Evolutionary conservation across 2,888 invertebrate genomes (phyloP), one percentile per base, ranked within the genome.

Genomic region (Bibio marci): DNA sequence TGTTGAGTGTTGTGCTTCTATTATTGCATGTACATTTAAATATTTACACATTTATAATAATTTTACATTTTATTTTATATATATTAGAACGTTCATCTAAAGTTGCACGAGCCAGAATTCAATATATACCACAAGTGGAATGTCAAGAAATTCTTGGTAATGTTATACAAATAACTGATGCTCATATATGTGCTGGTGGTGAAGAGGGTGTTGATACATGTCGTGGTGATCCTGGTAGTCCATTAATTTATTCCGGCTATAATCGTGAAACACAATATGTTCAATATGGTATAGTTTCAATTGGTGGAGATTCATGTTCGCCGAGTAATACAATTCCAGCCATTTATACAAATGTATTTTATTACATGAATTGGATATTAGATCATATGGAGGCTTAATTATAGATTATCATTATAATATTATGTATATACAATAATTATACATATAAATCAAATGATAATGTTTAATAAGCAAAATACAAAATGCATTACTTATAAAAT

Each of bases 131-230:
- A 2, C 50, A 51, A 22, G 49, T 55, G 12, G 43, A 53, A 14
- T 66, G 65, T 47, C 48, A 47, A 10, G 30, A 44, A 35, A 44
- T 44, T 12, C 65, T 60, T 46, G 45, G 46, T 4, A 11, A 30
- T 4, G 31, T 27, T n/a, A 19, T 41, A 10, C 37, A 7, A 28
- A 48, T 64, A 3, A 51, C 49, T 2, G 39, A 50, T 15, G 59
- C 54, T 13, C 71, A 73, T 49, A 47, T 73, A 1, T 73, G 73
- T 48, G 71, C 67, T 13, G 69, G 70, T 2, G 71, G 70, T 12
- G 39, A 44, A 8, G 41, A 45, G 11, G 32, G 44, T n/a, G 39
- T 44, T 2, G 46, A 43, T 34, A 33, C 42, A 2, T 47, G 44
- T 30, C 32, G 34, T 40, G 42, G 48, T 32, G 46, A 50, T 48